Percentiles rank a stretch among this genome's conserved stretches.
phyloP scores from a whole-genome alignment of 2,113 vertebrate genomes.

The Gymnocephalus cernua region DNA sequence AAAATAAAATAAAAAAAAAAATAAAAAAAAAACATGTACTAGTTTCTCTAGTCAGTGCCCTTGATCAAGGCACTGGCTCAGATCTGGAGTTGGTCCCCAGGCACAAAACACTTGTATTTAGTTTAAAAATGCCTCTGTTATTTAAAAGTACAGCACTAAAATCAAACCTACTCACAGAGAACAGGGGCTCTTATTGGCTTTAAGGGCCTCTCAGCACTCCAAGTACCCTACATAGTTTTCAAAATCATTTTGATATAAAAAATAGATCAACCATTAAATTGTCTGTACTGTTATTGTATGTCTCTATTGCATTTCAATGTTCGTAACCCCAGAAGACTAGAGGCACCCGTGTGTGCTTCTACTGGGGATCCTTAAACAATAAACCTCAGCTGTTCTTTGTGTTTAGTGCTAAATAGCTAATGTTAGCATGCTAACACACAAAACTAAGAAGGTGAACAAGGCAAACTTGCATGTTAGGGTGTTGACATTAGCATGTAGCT shows the following conservation, averaged over 20 bases:
- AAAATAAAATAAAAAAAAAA: too few relatives aligned
- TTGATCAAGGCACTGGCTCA: too few relatives aligned
- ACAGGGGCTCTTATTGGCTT: background rate
- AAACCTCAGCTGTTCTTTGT: background rate
- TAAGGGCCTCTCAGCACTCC: background rate
- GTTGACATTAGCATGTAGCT: background rate
- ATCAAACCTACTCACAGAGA: background rate
- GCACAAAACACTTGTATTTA: background rate
- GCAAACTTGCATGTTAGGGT: background rate
- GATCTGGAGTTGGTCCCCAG: too few relatives aligned
- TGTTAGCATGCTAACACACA: background rate
- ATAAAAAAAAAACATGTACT: too few relatives aligned
- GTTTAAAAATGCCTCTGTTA: background rate
- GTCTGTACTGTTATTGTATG: too few relatives aligned
- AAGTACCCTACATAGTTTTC: background rate
- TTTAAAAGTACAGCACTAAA: background rate
- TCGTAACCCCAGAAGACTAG: too few relatives aligned
- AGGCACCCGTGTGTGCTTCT: too few relatives aligned
- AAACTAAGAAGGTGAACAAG: background rate
- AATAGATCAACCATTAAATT: too few relatives aligned
- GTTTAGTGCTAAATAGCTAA: background rate
- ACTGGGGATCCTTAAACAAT: too few relatives aligned
- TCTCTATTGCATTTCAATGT: too few relatives aligned
- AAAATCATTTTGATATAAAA: too few relatives aligned
- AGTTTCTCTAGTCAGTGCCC: too few relatives aligned